Evolutionary conservation across 2,888 invertebrate genomes (phyloP), one percentile per base, ranked within the genome.

Genomic region (Drosophila anceps): DNA sequence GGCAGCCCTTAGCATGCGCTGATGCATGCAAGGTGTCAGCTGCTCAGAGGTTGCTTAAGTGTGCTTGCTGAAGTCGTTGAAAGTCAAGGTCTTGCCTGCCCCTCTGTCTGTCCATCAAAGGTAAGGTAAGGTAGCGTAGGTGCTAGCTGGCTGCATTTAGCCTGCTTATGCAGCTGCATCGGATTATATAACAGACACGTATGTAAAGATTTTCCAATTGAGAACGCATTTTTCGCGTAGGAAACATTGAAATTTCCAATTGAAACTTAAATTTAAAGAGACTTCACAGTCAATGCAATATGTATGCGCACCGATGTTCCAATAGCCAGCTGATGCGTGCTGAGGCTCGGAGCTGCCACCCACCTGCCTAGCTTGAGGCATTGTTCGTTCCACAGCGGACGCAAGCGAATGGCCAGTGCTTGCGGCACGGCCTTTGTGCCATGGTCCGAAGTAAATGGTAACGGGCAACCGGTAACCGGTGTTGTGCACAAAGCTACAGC

Each of bases 401-500:
- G 31, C 18, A 13, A n/a, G 48, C 50, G 33, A 10, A 3, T 50
- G 50, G 50, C 8, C 31, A 13, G 31, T 8, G 50, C 50, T 33
- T 13, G 50, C 8, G 50, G 50, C 33, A 20, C 8, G 33, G 50
- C 33, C 50, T 50, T 50, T 50, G 50, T 50, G 50, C 20, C 50
- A 20, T 8, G 50, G 33, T 20, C 4, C 18, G 50, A 31, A 31
- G 18, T 31, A 50, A 31, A 1, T 13, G 31, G 6, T 6, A 18
- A 31, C 18, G 8, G 50, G 18, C 33, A 33, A 13, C 29, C 18
- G 31, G 7, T 10, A 12, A 31, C 31, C 12, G 31, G 27, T 46
- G 46, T 27, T 10, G 29, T 24, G 46, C 44, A 44, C 20, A 44
- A 24, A 44, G 43, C 2, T 46, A 27, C 29, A 29, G 29, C 31